Base-by-base conservation (phyloP, 2,797 vertebrate species). In the Leptoclinus maculatus region DNA sequence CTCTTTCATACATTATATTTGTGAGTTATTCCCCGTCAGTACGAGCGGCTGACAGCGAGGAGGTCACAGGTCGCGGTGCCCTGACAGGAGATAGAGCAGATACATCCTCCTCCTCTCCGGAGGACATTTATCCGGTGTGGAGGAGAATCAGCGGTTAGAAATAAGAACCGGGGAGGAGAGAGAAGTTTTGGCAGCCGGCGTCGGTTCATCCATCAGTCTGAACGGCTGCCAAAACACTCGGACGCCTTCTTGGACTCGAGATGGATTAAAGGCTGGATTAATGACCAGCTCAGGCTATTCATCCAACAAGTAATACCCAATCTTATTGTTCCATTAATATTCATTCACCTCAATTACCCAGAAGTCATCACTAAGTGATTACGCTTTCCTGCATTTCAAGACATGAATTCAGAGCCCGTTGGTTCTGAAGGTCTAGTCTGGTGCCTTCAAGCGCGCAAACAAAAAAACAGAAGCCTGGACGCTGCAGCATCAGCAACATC, bases 151-250 rank as follows among this genome's bases (percentile, higher is more conserved):
- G 69, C 58, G 5, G 32, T 21, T 16, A 43, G 77, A 62, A 78
- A 78, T 23, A 65, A 17, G 66, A 74, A 8, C 57, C 51, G 21
- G 49, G 39, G 62, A 77, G 27, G 27, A 32, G 29, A 67, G 53
- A 65, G 63, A 19, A 34, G 66, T 8, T 43, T 38, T 84, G 83
- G 74, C 79, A 76, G 66, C 62, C 0, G 6, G 47, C 67, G 72
- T 29, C 7, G 57, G 59, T 56, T 81, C 83, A 74, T 83, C 79
- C 78, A 76, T 83, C 79, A 66, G 73, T 66, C 70, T 82, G 85
- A 87, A 57, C 23, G 16, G 66, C 66, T 57, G 84, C 84, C 88
- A 89, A 74, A 82, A 71, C 74, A 53, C 74, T 75, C 78, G 17
- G 76, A 78, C 4, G 45, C 78, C 74, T 79, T 86, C 17, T 83